phyloP scores from a whole-genome alignment of 1,140 invertebrate genomes.

The Sarcophaga peregrina region DNA sequence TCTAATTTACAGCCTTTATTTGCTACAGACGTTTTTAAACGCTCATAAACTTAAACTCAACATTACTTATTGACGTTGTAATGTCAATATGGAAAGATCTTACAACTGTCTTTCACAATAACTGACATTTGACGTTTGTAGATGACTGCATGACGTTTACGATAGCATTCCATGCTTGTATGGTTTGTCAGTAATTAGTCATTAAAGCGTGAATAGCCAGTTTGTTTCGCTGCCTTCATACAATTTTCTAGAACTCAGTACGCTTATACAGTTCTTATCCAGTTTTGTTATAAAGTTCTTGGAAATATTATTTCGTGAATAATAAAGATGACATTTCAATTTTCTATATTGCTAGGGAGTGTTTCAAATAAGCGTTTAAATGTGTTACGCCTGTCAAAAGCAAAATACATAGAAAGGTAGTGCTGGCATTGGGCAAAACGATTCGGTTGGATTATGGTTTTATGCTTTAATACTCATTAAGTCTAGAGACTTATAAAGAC shows the following conservation, averaged over 20 bases:
- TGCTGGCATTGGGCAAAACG: not conserved
- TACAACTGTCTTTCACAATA: not conserved
- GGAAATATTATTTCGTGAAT: slow-evolving; percentile 12
- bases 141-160: not conserved
- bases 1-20: not conserved
- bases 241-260: not conserved
- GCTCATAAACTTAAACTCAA: not conserved
- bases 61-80: not conserved
- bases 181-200: slow-evolving; percentile 36
- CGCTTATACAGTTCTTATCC: not conserved
- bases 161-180: slow-evolving; percentile 30
- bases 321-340: slow-evolving; percentile 29
- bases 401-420: not conserved
- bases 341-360: slow-evolving; percentile 7
- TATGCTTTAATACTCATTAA: not conserved
- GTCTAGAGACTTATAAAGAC: not conserved
- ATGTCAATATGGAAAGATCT: no score
- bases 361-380: not conserved
- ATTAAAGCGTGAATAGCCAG: slow-evolving; percentile 33
- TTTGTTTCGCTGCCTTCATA: not conserved
- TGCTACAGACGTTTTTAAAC: not conserved
- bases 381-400: slow-evolving; percentile 13
- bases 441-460: slow-evolving; percentile 27
- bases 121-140: slow-evolving; percentile 14
- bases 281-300: slow-evolving; percentile 12